Conservation (phyloP, 1,140 invertebrate species). For the Apis florea region DNA sequence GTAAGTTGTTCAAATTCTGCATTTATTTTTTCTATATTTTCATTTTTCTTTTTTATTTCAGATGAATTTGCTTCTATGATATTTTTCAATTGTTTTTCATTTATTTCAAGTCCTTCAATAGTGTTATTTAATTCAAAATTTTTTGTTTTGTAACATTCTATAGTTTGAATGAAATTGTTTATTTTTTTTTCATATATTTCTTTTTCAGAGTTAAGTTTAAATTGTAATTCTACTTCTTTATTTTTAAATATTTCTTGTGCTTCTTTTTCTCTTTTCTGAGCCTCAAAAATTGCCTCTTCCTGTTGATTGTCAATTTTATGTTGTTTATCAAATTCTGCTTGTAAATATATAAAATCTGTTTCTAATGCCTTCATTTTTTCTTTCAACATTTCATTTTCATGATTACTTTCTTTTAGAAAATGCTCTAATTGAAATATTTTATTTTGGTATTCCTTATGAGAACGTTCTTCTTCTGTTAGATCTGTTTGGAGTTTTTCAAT, state of each 20-base stretch:
- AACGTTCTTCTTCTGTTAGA: conserved; percentile 51
- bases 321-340: conserved; percentile 67
- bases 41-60: conserved; percentile 57
- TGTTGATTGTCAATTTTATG: conserved; percentile 30
- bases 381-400: conserved; percentile 68
- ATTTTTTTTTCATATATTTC: conserved; percentile 60
- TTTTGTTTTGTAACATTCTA: conserved; percentile 61
- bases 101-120: conserved; percentile 66
- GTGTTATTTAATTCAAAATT: conserved; percentile 66
- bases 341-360: conserved; percentile 62
- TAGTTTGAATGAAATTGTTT: conserved; percentile 47
- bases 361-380: conserved; percentile 66
- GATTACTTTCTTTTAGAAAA: conserved; percentile 53
- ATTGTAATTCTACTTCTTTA: conserved; percentile 68
- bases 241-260: conserved; percentile 42
- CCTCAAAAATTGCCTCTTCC: conserved; percentile 40
- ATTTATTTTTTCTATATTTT: conserved; percentile 55
- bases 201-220: conserved; percentile 58
- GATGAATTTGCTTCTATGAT: conserved; percentile 64
- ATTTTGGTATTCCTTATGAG: conserved; percentile 22
- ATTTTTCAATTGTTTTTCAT: conserved; percentile 65
- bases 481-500: conserved; percentile 72
- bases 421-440: conserved; percentile 51
- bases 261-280: conserved; percentile 67
- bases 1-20: conserved; percentile 58